Evolutionary conservation across 2,797 vertebrate genomes (phyloP).

Genomic region (Arremon aurantiirostris): DNA sequence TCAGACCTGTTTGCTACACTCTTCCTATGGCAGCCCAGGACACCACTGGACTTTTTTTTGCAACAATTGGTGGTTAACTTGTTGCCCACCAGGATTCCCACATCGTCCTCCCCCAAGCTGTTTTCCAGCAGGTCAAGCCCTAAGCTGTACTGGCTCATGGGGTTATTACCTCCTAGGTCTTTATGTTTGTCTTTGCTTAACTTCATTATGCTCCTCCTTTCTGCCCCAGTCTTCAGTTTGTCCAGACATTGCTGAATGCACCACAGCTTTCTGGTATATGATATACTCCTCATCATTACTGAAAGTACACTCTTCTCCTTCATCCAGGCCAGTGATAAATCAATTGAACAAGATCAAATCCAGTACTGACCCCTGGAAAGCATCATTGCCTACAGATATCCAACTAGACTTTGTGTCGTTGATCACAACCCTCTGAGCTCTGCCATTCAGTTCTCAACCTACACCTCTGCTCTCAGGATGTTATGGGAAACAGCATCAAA

Average conservation of each 20-base stretch:
- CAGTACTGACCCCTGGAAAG: not conserved
- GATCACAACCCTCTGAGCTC: not conserved
- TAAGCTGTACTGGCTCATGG: not conserved
- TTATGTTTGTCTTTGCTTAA: not conserved
- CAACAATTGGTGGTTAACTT: not conserved
- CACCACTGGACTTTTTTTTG: not conserved
- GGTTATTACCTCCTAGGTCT: not conserved
- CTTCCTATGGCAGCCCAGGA: not conserved
- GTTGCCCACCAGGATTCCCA: not conserved
- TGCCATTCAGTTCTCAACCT: not conserved
- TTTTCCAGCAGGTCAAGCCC: not conserved
- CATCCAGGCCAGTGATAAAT: not conserved
- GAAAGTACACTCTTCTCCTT: not conserved
- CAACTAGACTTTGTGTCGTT: not conserved
- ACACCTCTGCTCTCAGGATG: not conserved
- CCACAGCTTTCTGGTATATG: not conserved
- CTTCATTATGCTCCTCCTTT: not conserved
- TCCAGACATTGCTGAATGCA: not conserved
- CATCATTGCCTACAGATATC: not conserved
- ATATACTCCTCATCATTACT: not conserved
- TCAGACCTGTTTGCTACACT: not conserved
- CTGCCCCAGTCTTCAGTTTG: not conserved
- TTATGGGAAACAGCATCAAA: not conserved
- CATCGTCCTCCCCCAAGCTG: accelerated
- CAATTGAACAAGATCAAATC: not conserved